Percentiles rank a stretch among this genome's conserved stretches.
Conservation (phyloP, 2,113 vertebrate genomes). For the Amphilophus citrinellus region DNA sequence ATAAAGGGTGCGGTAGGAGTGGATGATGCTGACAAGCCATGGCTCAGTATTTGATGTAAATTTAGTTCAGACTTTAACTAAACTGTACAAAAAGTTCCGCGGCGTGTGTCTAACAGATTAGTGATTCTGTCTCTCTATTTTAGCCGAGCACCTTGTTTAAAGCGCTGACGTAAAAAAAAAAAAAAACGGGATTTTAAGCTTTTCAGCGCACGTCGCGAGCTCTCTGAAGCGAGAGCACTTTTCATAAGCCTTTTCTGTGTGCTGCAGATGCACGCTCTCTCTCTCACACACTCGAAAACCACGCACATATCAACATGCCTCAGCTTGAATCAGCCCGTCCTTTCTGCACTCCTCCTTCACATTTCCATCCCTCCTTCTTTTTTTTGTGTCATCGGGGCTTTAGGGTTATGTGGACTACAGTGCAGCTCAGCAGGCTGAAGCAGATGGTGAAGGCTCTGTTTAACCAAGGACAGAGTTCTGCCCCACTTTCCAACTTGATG, state of each 20-base stretch:
- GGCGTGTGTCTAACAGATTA: not conserved
- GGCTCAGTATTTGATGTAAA: conserved; percentile 6
- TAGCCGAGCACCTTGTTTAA: conserved; percentile 11
- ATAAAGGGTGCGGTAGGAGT: not conserved
- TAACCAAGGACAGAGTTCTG: conserved; percentile 41
- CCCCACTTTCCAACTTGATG: conserved; percentile 49
- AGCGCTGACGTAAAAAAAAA: conserved; percentile 15
- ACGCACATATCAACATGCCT: conserved; percentile 66
- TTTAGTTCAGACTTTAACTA: not conserved
- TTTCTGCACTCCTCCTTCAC: conserved; percentile 42
- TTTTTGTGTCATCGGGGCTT: conserved; percentile 12
- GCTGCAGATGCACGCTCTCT: not conserved
- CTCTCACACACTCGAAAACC: conserved; percentile 8
- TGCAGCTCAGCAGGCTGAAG: conserved; percentile 41
- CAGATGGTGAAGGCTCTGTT: conserved; percentile 57
- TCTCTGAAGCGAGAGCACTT: conserved; percentile 31
- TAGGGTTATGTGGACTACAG: not conserved
- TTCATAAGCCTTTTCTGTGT: conserved; percentile 54
- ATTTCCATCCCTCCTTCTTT: conserved; percentile 34
- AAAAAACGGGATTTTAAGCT: conserved; percentile 16
- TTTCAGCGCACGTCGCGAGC: conserved; percentile 7
- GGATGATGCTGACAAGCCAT: not conserved
- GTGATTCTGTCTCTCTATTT: not conserved
- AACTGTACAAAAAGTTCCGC: not conserved
- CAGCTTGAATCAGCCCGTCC: conserved; percentile 68